Conservation (phyloP, 2,113 vertebrate genomes). For the Pogonocichla stellata region DNA sequence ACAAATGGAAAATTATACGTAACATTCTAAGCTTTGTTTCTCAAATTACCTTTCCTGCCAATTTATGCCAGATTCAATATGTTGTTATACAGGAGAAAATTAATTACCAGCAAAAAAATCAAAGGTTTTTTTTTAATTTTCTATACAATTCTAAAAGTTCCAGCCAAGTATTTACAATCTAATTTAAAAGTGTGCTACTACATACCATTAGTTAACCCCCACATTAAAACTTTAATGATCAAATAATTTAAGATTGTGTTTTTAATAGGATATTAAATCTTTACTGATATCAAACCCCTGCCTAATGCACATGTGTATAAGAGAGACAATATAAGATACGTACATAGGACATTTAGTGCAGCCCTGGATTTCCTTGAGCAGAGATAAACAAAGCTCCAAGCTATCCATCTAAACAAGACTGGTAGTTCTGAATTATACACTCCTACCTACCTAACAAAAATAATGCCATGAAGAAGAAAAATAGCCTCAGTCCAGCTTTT, state of each 20-base stretch:
- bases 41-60: background rate
- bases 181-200: background rate
- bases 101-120: background rate
- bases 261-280: background rate
- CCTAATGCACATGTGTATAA: background rate
- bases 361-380: background rate
- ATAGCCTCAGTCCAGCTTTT: background rate
- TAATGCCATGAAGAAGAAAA: background rate
- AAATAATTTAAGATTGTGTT: background rate
- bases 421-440: background rate
- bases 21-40: background rate
- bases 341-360: background rate
- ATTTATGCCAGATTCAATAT: background rate
- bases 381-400: background rate
- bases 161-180: background rate
- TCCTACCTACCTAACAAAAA: background rate
- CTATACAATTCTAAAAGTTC: background rate
- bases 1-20: background rate
- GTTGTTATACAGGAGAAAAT: background rate
- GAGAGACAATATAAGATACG: background rate
- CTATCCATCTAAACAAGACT: background rate
- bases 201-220: background rate
- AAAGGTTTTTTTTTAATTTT: background rate
- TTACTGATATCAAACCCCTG: background rate
- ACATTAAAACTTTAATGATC: background rate